Evolutionary conservation across 2,797 vertebrate genomes (phyloP).

Genomic region (Smutsia temminckii): DNA sequence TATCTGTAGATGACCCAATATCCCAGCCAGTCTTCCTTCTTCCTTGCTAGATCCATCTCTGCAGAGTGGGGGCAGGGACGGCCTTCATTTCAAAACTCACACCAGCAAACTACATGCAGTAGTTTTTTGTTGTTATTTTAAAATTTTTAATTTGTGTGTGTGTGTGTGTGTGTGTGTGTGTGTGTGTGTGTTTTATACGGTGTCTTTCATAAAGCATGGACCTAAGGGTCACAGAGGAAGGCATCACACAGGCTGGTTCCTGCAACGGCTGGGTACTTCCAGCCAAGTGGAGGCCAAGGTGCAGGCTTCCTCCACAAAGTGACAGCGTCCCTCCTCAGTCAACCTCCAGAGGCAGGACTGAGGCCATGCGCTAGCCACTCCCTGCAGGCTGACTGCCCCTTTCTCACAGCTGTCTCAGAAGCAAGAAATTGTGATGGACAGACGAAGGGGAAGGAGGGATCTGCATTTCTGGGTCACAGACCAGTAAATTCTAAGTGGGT

Average conservation of each 20-base stretch:
- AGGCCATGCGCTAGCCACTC: conserved; percentile 79
- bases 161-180: too few species aligned
- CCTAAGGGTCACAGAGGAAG: conserved; percentile 68
- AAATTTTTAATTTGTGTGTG: too few species aligned
- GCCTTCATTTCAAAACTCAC: background rate
- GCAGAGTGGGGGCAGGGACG: background rate
- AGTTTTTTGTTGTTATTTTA: background rate
- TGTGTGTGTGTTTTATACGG: background rate
- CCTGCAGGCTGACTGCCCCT: conserved; percentile 81
- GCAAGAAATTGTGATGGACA: conserved; percentile 89
- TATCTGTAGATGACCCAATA: background rate
- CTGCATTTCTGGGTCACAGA: background rate
- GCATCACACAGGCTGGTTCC: conserved; percentile 84
- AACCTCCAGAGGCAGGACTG: conserved; percentile 89
- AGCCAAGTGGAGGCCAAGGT: conserved; percentile 80
- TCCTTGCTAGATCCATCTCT: background rate
- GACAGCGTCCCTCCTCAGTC: conserved; percentile 85
- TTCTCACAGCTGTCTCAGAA: conserved; percentile 91
- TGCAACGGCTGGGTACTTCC: conserved; percentile 85
- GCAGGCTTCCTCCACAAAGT: conserved; percentile 85
- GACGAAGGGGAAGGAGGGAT: background rate
- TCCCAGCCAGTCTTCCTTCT: background rate
- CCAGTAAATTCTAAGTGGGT: background rate
- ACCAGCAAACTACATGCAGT: background rate
- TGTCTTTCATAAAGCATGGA: background rate